Evolutionary conservation across 2,797 vertebrate genomes (phyloP), one percentile per base, ranked within the genome.

Genomic region (Silurus lanzhouensis): DNA sequence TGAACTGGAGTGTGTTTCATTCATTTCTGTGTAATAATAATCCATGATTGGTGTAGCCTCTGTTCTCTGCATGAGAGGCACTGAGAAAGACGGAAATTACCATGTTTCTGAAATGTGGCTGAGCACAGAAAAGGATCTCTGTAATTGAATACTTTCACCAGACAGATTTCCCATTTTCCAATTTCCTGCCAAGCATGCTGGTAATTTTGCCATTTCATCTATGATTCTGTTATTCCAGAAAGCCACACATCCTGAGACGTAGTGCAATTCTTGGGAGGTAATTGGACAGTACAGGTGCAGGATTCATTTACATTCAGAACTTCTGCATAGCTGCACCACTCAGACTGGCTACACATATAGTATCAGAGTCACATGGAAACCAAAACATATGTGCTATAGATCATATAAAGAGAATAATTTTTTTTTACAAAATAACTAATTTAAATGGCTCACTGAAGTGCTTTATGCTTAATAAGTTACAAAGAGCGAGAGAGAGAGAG

Each of bases 281-380:
- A 95, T 95, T 95, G 94, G 92, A 94, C 94, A 93, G 94, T 95
- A 94, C 93, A 95, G 94, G 94, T 95, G 94, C 93, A 92, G 92
- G 93, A 93, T 91, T 92, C 93, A 95, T 95, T 95, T 95, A 93
- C 94, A 95, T 95, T 94, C 91, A 91, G 87, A 91, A 92, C 88
- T 84, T 89, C 82, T 89, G 81, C 88, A 85, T 89, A 82, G 84
- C 85, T 74, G 81, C 44, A 72, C 79, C 74, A 72, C 66, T 68
- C 19, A 57, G 61, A 66, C 82, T 80, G 71, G 9, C 64, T 46
- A 64, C 57, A 68, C 74, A 68, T 77, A 38, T 61, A 84, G 61
- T 44, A 46, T 48, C 17, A 77, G 48, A 78, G 82, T 14, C 74
- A 46, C 55, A 60, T 25, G 5, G 46, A 83, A 86, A 70, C 81